phyloP scores from a whole-genome alignment of 2,797 vertebrate genomes.

The Chelon labrosus region DNA sequence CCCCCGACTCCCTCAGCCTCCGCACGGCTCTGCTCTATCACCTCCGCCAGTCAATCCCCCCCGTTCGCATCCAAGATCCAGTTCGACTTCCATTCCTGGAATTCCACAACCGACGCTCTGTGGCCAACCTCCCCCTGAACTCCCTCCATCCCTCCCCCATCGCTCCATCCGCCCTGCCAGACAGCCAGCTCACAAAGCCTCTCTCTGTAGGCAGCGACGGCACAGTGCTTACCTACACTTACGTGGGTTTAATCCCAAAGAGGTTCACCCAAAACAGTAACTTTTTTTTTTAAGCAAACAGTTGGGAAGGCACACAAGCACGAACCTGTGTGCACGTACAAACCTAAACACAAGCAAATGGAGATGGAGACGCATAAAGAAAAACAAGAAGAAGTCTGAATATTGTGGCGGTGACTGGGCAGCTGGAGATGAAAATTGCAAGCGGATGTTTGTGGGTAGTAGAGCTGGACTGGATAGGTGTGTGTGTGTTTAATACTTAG shows the following conservation, averaged over 20 bases:
- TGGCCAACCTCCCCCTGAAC: conserved; percentile 80
- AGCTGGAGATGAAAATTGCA: conserved; percentile 21
- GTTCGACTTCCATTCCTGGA: conserved; percentile 82
- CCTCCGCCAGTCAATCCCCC: conserved; percentile 54
- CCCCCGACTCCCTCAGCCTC: conserved; percentile 7
- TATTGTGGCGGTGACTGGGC: conserved; percentile 13
- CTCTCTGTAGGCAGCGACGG: conserved; percentile 56
- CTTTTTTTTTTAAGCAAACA: neutral
- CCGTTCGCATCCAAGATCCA: conserved; percentile 57
- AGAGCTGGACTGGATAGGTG: neutral
- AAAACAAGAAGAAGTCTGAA: conserved; percentile 3
- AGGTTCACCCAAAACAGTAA: neutral
- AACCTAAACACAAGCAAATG: conserved; percentile 10
- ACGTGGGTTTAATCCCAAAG: conserved; percentile 3
- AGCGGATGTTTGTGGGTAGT: conserved; percentile 31
- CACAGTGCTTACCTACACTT: conserved; percentile 33
- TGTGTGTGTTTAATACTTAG: no score
- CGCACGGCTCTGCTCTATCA: conserved; percentile 36
- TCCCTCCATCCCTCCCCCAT: conserved; percentile 60
- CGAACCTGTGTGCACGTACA: neutral
- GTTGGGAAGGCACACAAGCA: neutral
- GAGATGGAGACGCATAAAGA: neutral
- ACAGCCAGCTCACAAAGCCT: conserved; percentile 78
- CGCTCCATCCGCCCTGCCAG: conserved; percentile 47
- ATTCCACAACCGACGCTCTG: conserved; percentile 83